Evolutionary conservation across 1,140 invertebrate species (phyloP), one percentile per base, ranked within the genome.

Genomic region (Anoplolepis gracilipes): DNA sequence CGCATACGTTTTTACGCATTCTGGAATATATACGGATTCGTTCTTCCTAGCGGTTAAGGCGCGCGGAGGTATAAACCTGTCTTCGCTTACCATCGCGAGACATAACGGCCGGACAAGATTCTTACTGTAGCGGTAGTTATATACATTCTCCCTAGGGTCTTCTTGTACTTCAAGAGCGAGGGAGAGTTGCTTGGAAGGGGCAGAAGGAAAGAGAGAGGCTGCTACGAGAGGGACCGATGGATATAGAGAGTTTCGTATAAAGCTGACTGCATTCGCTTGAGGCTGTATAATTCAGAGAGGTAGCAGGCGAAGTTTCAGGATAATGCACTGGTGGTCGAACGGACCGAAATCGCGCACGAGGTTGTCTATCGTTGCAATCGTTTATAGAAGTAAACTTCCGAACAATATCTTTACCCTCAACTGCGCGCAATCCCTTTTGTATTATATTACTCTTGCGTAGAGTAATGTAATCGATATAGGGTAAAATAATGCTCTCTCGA

Each of bases 101-200:
- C 76, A 90, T 91, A 91, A 91, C 90, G 86, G 88, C 61, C 57
- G 49, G 75, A 84, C 90, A 88, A 88, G 90, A 87, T 91, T 91
- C 88, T 90, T 81, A 81, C 70, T 89, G 88, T 82, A 86, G 88
- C 25, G 36, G 79, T 65, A 87, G 70, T 77, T 65, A 65, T 19
- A 19, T 49, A 49, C 33, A 53, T 62, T 90, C n/a, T n/a, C 90
- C 84, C 90, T 22, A 7, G 77, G 76, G 89, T 89, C 81, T 88
- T 91, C 90, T 89, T 92, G 85, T 69, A 4, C 39, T 70, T 25
- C 62, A 79, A 42, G 62, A 65, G 64, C 36, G 61, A 28, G 19
- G 77, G 25, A 81, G 67, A 53, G 28, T 42, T 28, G 55, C 42
- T 11, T 22, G 39, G 55, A 70, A 57, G 36, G 28, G 8, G 13